phyloP scores from a whole-genome alignment of 2,113 vertebrate genomes.

The Indri indri region DNA sequence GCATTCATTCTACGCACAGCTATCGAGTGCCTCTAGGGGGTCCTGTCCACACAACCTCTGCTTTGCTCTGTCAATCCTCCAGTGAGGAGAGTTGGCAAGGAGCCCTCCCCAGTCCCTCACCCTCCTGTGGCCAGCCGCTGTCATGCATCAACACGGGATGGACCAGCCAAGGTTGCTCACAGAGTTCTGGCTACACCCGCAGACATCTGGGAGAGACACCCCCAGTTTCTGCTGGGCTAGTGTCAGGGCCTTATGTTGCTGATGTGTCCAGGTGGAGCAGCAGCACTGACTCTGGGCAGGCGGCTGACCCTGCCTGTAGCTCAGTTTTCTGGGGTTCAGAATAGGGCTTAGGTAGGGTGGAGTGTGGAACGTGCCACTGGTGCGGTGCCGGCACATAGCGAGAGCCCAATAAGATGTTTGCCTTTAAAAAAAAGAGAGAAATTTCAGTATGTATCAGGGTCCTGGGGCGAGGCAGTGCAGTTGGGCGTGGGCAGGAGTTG shows the following conservation, averaged over 20 bases:
- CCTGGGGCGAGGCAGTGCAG: no score
- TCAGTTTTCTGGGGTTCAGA: neutral
- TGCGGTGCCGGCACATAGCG: neutral
- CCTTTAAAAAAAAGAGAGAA: neutral
- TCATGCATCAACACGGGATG: neutral
- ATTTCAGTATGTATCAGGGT: neutral
- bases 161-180: neutral
- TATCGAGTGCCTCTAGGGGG: neutral
- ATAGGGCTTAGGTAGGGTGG: neutral
- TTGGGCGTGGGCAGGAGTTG: neutral
- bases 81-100: neutral
- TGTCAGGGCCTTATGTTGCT: neutral
- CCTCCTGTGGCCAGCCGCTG: neutral
- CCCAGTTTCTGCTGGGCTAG: neutral
- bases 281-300: neutral
- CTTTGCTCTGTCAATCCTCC: neutral
- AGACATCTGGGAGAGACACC: neutral
- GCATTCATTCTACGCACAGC: neutral
- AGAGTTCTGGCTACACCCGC: neutral
- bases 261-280: no score
- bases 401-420: neutral
- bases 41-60: neutral
- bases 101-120: neutral
- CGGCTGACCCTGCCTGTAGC: neutral
- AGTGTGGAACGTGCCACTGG: no score